Evolutionary conservation across 2,888 invertebrate genomes (phyloP).

Genomic region (Limnephilus lunatus): DNA sequence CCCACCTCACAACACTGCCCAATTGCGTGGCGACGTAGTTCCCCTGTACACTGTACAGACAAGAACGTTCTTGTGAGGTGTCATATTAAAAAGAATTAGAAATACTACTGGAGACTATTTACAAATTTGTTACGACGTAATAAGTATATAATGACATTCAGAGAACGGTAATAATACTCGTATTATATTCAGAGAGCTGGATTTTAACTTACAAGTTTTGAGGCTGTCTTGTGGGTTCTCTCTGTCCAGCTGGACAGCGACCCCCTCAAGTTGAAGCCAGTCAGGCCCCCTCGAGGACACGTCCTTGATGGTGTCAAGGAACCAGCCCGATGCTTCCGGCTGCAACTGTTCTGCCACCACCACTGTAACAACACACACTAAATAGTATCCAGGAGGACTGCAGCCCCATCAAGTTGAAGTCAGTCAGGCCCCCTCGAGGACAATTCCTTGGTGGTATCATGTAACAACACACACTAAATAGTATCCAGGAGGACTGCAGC

Average conservation of each 20-base stretch:
- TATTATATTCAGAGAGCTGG: too few species aligned
- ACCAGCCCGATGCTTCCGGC: conserved; percentile 67
- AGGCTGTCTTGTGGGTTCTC: conserved; percentile 73
- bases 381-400: conserved; percentile 70
- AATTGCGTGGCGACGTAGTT: too few species aligned
- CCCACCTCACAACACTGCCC: too few species aligned
- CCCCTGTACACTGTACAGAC: too few species aligned
- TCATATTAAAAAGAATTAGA: too few species aligned
- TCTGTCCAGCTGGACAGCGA: conserved; percentile 71
- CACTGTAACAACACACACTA: conserved; percentile 63
- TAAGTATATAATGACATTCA: too few species aligned
- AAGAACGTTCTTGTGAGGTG: too few species aligned
- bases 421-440: conserved; percentile 26
- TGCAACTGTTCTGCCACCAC: conserved; percentile 70
- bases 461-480: neutral
- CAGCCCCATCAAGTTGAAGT: conserved; percentile 69
- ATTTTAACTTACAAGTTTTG: conserved; percentile 68
- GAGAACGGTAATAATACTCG: too few species aligned
- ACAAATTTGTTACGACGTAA: too few species aligned
- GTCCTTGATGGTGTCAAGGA: conserved; percentile 55
- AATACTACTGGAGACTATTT: too few species aligned
- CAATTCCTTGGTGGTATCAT: conserved; percentile 42
- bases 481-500: conserved; percentile 71
- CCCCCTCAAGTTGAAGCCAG: conserved; percentile 68
- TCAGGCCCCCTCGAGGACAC: conserved; percentile 30